Evolutionary conservation across 2,888 invertebrate species (phyloP).

Genomic region (Prenolepis imparis): DNA sequence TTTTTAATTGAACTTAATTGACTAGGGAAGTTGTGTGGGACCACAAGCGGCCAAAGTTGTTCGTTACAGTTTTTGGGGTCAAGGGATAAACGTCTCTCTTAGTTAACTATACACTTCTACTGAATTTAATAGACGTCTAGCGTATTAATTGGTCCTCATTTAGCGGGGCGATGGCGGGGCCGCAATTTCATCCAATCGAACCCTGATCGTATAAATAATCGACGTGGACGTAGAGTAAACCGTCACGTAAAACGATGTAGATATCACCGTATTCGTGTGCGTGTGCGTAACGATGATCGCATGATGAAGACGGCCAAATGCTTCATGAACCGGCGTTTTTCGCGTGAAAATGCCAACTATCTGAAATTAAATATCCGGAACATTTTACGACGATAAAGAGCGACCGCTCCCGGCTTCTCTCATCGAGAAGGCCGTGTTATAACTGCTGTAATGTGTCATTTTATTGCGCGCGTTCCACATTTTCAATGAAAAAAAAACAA

Average conservation of each 20-base stretch:
- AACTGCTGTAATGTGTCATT: conserved; percentile 3
- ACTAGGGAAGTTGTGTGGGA: background rate
- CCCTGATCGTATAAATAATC: conserved; percentile 58
- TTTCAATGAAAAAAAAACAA: conserved; percentile 4
- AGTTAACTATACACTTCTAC: conserved; percentile 24
- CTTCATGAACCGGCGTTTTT: background rate
- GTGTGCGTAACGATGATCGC: background rate
- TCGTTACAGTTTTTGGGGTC: conserved; percentile 26
- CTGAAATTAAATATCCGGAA: conserved; percentile 74
- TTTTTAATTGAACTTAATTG: background rate
- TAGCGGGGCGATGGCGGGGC: conserved; percentile 60
- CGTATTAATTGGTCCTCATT: conserved; percentile 73
- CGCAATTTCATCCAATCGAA: conserved; percentile 72
- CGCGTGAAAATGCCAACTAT: conserved; percentile 55
- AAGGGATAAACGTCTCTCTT: conserved; percentile 19
- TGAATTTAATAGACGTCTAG: conserved; percentile 62
- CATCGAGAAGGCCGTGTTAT: background rate
- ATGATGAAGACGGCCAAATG: background rate
- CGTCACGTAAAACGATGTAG: conserved; percentile 49
- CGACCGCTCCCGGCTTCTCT: background rate
- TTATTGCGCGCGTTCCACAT: background rate
- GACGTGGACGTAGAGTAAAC: conserved; percentile 19
- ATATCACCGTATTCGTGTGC: conserved; percentile 7
- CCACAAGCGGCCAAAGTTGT: background rate
- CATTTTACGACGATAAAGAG: conserved; percentile 13